A percentile compares a stretch with the other conserved stretches of the same genome.
phyloP scores from a whole-genome alignment of 2,113 vertebrate genomes.

The Calypte anna region DNA sequence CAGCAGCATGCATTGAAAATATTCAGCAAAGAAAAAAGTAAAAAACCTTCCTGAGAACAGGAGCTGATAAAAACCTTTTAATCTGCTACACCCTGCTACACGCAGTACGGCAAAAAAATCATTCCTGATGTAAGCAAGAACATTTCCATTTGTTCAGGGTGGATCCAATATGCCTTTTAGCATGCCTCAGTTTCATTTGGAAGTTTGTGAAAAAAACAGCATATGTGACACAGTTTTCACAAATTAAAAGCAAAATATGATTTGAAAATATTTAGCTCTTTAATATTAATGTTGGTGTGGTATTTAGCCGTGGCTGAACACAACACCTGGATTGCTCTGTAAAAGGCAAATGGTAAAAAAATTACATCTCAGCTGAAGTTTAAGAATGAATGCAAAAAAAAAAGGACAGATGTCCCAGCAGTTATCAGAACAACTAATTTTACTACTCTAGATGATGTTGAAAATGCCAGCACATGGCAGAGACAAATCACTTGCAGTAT shows the following conservation, averaged over 20 bases:
- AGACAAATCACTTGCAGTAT: neutral
- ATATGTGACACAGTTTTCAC: neutral
- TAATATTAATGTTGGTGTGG: neutral
- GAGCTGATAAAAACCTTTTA: conserved; percentile 23
- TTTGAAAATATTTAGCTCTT: neutral
- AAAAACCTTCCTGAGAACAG: conserved; percentile 21
- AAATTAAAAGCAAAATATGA: neutral
- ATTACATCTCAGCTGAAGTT: neutral
- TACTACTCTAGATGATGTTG: neutral
- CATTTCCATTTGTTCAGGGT: neutral
- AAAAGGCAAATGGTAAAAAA: neutral
- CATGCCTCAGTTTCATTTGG: neutral
- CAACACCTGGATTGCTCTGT: neutral
- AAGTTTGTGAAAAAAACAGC: neutral
- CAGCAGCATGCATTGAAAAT: conserved; percentile 26
- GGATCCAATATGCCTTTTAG: neutral
- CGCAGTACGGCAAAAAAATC: conserved; percentile 18
- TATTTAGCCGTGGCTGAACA: neutral
- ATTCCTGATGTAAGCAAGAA: neutral
- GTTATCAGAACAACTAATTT: neutral
- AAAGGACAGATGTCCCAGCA: neutral
- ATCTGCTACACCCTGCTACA: neutral
- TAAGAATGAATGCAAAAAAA: neutral
- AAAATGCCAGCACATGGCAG: neutral
- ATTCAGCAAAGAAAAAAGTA: conserved; percentile 26